Percentiles rank a stretch among this genome's conserved stretches.
These are phyloP conservation scores for Manacus vitellinus DNA, from an alignment of 2,113 vertebrate genomes.

Conservation along the genomic window DNA sequence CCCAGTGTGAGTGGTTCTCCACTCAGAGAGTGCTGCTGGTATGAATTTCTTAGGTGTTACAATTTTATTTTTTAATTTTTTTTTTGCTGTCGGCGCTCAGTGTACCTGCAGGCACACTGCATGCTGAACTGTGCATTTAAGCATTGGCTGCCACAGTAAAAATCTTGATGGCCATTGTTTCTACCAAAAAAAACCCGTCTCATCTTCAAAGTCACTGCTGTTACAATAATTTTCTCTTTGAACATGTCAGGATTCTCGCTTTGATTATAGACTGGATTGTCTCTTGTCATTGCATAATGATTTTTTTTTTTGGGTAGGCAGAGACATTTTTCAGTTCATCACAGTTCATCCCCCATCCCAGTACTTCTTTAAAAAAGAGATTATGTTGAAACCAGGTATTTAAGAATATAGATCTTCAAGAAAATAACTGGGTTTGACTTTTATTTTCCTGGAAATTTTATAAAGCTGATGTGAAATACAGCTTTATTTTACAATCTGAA, in stretches of 20 bases:
- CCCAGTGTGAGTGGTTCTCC: background rate
- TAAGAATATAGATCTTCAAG: slow-evolving; percentile 37
- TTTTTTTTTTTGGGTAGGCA: background rate
- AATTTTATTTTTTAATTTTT: background rate
- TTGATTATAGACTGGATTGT: slow-evolving; percentile 47
- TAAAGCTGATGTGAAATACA: background rate
- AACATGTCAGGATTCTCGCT: slow-evolving; percentile 37
- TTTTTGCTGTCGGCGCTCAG: background rate
- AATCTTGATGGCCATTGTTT: slow-evolving; percentile 35
- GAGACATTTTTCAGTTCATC: slow-evolving; percentile 27
- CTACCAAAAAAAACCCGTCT: background rate
- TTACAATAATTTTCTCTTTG: slow-evolving; percentile 33
- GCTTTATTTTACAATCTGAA: background rate
- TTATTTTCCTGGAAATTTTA: slow-evolving; percentile 26
- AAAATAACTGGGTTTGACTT: slow-evolving; percentile 46
- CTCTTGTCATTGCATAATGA: slow-evolving; percentile 39
- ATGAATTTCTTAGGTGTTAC: background rate
- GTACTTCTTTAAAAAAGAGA: background rate
- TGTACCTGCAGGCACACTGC: background rate
- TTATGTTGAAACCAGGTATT: slow-evolving; percentile 34
- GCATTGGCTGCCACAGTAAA: background rate
- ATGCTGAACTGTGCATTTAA: background rate
- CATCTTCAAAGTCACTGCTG: slow-evolving; percentile 13
- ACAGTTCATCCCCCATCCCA: background rate
- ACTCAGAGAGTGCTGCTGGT: background rate